phyloP scores from a whole-genome alignment of 2,888 invertebrate species.

The Ormyrus rosae region DNA sequence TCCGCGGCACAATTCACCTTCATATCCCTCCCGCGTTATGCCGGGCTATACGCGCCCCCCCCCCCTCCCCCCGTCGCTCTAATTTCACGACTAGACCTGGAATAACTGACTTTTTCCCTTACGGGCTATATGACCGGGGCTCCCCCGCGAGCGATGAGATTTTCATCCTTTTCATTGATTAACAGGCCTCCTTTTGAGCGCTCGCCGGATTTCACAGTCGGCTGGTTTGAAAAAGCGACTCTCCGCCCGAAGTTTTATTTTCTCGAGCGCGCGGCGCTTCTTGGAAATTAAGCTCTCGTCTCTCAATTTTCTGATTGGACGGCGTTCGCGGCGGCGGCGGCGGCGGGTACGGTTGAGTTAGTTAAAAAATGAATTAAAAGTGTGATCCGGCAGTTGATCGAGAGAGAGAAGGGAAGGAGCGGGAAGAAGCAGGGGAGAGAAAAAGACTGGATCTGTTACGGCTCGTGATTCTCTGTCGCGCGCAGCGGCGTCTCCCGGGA shows the following conservation, averaged over 20 bases:
- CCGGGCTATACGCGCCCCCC: neutral
- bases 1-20: slow-evolving; percentile 40
- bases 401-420: slow-evolving; percentile 58
- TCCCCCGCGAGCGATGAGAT: neutral
- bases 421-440: slow-evolving; percentile 40
- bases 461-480: slow-evolving; percentile 70
- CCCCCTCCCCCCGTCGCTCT: neutral
- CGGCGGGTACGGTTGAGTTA: slow-evolving; percentile 62
- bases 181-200: no score
- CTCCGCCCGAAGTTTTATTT: slow-evolving; percentile 38
- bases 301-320: slow-evolving; percentile 60
- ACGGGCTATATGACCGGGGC: neutral
- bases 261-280: slow-evolving; percentile 1
- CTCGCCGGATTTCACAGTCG: no score
- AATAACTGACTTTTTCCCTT: slow-evolving; percentile 1
- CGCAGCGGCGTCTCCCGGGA: neutral
- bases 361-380: slow-evolving; percentile 69
- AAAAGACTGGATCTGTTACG: slow-evolving; percentile 65
- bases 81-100: slow-evolving; percentile 1
- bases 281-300: slow-evolving; percentile 49
- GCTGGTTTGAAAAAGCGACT: no score
- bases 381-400: slow-evolving; percentile 72
- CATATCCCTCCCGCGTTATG: slow-evolving; percentile 22
- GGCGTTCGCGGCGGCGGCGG: slow-evolving; percentile 30
- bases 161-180: no score